phyloP scores from a whole-genome alignment of 2,888 invertebrate genomes.

The Eupithecia inturbata region DNA sequence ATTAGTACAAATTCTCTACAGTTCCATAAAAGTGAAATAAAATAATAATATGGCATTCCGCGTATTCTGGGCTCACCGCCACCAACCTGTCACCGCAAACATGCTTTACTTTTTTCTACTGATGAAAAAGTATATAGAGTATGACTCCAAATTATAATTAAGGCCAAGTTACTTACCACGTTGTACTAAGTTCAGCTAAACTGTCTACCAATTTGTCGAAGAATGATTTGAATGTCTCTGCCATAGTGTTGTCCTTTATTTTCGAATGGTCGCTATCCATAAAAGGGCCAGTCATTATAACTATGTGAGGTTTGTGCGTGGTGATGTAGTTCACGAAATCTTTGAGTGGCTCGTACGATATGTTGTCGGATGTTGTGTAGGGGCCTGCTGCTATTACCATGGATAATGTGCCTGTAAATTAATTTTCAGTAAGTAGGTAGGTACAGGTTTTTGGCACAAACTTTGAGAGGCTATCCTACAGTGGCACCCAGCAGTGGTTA shows the following conservation, averaged over 20 bases:
- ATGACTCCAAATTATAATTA: no score
- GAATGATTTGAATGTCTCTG: constrained; percentile 88
- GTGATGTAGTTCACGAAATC: constrained; percentile 89
- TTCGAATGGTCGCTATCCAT: constrained; percentile 88
- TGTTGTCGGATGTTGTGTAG: constrained; percentile 90
- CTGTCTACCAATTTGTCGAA: constrained; percentile 89
- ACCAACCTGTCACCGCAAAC: no score
- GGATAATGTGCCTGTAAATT: constrained; percentile 80
- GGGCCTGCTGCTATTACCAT: constrained; percentile 93
- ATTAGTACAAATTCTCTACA: no score
- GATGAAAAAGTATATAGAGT: no score
- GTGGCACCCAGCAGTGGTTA: no score
- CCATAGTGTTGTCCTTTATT: constrained; percentile 85
- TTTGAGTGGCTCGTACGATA: constrained; percentile 91
- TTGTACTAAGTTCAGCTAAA: constrained; percentile 83
- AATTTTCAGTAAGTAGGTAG: constrained; percentile 21
- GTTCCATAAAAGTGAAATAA: no score
- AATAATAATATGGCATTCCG: no score
- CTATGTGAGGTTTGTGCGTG: constrained; percentile 89
- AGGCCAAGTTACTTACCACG: constrained; percentile 78
- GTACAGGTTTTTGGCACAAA: not conserved
- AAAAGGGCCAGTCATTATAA: constrained; percentile 94
- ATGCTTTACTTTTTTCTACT: no score
- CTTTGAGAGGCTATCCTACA: no score
- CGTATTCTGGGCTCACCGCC: no score